A percentile compares a stretch with the other conserved stretches of the same genome.
Conservation (phyloP, 2,797 vertebrate species). For the Brachymystax lenok region DNA sequence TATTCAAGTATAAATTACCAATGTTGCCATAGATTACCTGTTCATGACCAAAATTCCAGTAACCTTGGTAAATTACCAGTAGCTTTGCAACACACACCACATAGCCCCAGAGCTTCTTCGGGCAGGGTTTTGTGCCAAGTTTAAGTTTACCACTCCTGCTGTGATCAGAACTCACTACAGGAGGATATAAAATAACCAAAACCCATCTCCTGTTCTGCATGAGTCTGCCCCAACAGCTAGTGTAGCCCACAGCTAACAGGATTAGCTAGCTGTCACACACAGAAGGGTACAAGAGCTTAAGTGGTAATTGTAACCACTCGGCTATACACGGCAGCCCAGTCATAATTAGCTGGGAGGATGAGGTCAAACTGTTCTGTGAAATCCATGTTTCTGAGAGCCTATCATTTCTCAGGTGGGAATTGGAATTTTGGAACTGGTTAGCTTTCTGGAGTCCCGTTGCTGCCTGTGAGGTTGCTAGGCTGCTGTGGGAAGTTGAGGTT, state of each 20-base stretch:
- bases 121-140: neutral
- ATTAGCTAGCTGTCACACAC: neutral
- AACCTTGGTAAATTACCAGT: no score
- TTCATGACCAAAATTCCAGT: no score
- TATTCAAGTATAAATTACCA: no score
- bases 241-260: neutral
- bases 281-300: neutral
- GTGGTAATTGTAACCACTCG: slow-evolving; percentile 8
- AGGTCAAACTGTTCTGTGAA: no score
- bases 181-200: neutral
- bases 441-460: no score
- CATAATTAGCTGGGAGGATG: no score
- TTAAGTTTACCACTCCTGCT: neutral
- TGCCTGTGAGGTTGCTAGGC: neutral
- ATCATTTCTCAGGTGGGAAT: no score
- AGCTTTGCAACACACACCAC: neutral
- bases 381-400: no score
- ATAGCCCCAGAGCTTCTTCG: neutral
- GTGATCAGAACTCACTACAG: neutral
- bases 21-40: no score
- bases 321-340: neutral
- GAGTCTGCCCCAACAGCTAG: neutral
- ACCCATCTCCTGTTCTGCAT: neutral
- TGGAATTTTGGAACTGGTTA: no score
- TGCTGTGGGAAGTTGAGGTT: neutral